Base-by-base conservation (phyloP, 2,888 invertebrate genomes). In the Eristalinus sepulchralis region DNA sequence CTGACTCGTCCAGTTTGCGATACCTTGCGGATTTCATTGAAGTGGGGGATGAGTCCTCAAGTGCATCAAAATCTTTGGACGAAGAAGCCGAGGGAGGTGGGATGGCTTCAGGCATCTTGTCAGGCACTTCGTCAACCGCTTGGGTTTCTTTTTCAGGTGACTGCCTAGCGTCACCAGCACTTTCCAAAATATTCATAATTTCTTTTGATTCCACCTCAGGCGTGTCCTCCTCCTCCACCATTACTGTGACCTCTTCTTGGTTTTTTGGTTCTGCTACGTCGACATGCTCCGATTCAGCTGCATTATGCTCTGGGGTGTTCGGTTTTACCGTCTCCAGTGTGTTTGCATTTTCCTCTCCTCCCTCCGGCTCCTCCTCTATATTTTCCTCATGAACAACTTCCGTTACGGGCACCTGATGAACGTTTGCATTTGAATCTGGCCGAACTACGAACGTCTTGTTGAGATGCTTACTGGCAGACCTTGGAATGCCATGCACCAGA, bases 401-500 rank as follows among this genome's bases (percentile, higher is more conserved):
- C 13, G 63, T 47, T 0, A 27, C 67, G 1, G 68, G 1, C 11
- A 80, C 57, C 27, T 79, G 73, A 11, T 77, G 33, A 13, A 77
- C 68, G 66, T 85, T 82, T 27, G 81, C 77, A 81, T 84, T 88
- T 20, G 75, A 77, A 36, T 84, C 84, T 3, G 84, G 88, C 10
- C 89, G 89, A 78, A 91, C 81, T 36, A 90, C 90, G 75, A 89
- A 89, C 55, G 89, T 91, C 60, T 90, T 91, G 83, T 90, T 90
- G 84, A 90, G 88, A 20, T 89, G 88, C 2, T 79, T 86, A 59
- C 86, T 86, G 0, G 83, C 70, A 0, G 91, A 89, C 66, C 91
- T 88, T 17, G 92, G 92, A 22, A 92, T 89, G 13, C 92, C 92
- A 81, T 92, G 91, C 0, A 92, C 92, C 10, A 92, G 81, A 9